Base-by-base conservation (phyloP, 2,113 vertebrate genomes). In the Dipodomys merriami region DNA sequence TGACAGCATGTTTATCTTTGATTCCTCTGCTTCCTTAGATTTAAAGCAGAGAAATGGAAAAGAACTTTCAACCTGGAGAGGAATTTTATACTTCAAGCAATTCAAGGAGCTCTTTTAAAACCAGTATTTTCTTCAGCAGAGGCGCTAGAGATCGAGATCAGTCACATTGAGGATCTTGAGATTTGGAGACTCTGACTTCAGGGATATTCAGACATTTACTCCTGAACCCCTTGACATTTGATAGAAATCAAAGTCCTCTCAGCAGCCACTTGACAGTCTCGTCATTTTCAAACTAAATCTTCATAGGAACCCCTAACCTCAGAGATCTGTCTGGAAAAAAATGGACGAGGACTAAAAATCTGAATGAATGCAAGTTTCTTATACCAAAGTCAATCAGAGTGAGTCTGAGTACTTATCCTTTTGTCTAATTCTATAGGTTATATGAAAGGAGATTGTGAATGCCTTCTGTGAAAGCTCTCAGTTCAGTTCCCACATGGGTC, bases 71-170 rank as follows among this genome's bases (percentile, higher is more conserved):
- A 60, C 33, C 33, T 62, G 78, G 25, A 91, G 62, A 94, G 68
- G 39, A 95, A 96, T 94, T 94, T 87, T 53, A 73, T 64, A 85
- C 83, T 91, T 95, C 33, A 88, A 76, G 78, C 94, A 87, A 96
- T 87, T 93, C 91, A 90, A 90, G 94, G 79, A 79, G 74, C 49
- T 88, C 82, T 49, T 95, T 86, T 87, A 94, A 97, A 95, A 23
- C 39, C 78, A 82, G 64, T 44, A 77, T 93, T 95, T 91, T 96
- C 86, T 91, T 86, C 84, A 77, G 5, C 20, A 7, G 81, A 93
- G 44, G n/a, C 11, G 0, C 77, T 44, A 44, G 30, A 86, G 86
- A 94, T 86, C 25, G 90, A 94, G 68, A 88, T 78, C 76, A 83
- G 46, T 86, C 6, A 1, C 72, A 73, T 1, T 78, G 29, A 92